phyloP scores from a whole-genome alignment of 1,140 invertebrate genomes.

The Ceratina calcarata region DNA sequence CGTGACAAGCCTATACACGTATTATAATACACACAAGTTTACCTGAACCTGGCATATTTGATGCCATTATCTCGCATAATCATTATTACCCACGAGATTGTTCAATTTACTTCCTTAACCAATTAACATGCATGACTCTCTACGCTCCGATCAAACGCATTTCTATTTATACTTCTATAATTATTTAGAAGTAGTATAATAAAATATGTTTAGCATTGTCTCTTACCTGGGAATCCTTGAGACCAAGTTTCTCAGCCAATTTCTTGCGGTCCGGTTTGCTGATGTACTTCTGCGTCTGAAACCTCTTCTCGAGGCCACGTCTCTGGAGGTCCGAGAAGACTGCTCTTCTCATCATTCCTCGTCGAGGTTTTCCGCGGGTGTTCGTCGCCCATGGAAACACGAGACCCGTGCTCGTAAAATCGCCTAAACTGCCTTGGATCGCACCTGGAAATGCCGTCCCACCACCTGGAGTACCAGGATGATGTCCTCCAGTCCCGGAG shows the following conservation, averaged over 20 bases:
- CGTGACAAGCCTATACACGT: conserved; percentile 51
- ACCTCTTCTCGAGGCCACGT: conserved; percentile 95
- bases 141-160: background rate
- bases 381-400: conserved; percentile 91
- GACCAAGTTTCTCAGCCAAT: conserved; percentile 95
- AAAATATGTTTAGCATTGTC: conserved; percentile 32
- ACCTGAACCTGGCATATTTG: conserved; percentile 58
- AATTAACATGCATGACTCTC: background rate
- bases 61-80: conserved; percentile 56
- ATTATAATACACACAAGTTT: conserved; percentile 57
- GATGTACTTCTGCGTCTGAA: conserved; percentile 99
- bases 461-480: conserved; percentile 77
- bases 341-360: conserved; percentile 96
- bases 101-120: conserved; percentile 28
- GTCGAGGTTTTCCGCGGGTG: conserved; percentile 89
- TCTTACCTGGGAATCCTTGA: conserved; percentile 96
- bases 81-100: conserved; percentile 33
- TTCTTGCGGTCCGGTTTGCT: conserved; percentile 98
- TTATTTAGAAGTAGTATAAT: background rate
- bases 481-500: conserved; percentile 72
- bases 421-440: conserved; percentile 71
- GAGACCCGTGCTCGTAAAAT: conserved; percentile 73
- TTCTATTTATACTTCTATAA: background rate
- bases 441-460: conserved; percentile 83
- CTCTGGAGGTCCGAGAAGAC: conserved; percentile 96